Percentiles rank a stretch among this genome's conserved stretches.
Evolutionary conservation across 2,888 invertebrate species (phyloP).

Genomic region (Oconnorella tubifera): DNA sequence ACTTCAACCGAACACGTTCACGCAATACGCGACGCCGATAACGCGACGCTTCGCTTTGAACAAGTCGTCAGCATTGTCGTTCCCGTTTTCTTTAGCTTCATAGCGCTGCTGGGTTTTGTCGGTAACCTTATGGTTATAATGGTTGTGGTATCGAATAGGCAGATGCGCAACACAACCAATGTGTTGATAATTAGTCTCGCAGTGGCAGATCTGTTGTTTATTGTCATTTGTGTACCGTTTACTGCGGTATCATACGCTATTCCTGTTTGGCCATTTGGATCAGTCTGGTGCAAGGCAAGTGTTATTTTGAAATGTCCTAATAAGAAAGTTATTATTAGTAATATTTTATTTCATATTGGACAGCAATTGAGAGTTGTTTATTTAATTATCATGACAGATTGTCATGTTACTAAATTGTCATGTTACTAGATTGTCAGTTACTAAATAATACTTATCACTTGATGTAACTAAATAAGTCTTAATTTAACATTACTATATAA

Average conservation of each 20-base stretch:
- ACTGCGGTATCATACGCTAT: slow-evolving; percentile 85
- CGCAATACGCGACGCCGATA: too few species aligned
- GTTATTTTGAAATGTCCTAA: too few species aligned
- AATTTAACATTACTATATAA: too few species aligned
- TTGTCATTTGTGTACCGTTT: slow-evolving; percentile 88
- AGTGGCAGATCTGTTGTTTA: slow-evolving; percentile 82
- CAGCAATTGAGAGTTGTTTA: too few species aligned
- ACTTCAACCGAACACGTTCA: too few species aligned
- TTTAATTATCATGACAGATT: too few species aligned
- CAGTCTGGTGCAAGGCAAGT: slow-evolving; percentile 72
- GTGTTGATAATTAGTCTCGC: slow-evolving; percentile 85
- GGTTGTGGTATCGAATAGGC: slow-evolving; percentile 81
- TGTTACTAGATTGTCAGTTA: too few species aligned
- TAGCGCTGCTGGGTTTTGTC: slow-evolving; percentile 79
- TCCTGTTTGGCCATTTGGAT: slow-evolving; percentile 85
- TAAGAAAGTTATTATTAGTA: too few species aligned
- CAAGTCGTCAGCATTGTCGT: slow-evolving; percentile 42
- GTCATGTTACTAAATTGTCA: too few species aligned
- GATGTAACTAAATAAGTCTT: too few species aligned
- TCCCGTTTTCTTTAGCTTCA: slow-evolving; percentile 73
- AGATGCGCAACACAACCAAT: slow-evolving; percentile 90
- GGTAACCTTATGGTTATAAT: slow-evolving; percentile 85
- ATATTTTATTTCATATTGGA: too few species aligned
- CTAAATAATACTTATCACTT: too few species aligned
- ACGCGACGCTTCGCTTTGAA: neutral